Percentiles rank a stretch among this genome's conserved stretches.
Conservation (phyloP, 2,113 vertebrate genomes). For the Paralichthys olivaceus region DNA sequence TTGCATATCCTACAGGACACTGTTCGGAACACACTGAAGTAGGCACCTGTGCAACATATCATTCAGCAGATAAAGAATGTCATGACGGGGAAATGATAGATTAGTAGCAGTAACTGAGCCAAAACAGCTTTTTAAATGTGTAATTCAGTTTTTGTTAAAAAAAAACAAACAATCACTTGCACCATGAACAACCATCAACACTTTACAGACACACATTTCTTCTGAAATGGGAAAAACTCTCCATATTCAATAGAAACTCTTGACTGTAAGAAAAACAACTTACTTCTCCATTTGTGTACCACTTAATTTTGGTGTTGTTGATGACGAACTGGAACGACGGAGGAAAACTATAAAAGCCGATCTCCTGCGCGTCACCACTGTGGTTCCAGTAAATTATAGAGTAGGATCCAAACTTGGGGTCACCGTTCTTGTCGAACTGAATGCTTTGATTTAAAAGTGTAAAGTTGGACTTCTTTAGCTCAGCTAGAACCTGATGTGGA, state of each 20-base stretch:
- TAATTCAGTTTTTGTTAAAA: not conserved
- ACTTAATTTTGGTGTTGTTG: constrained; percentile 74
- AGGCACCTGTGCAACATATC: constrained; percentile 53
- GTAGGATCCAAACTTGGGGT: constrained; percentile 76
- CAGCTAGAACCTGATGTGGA: constrained; percentile 60
- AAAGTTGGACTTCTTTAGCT: constrained; percentile 84
- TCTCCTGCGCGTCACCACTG: constrained; percentile 57
- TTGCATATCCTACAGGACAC: constrained; percentile 48
- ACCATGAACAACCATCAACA: too few relatives aligned
- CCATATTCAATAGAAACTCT: not conserved
- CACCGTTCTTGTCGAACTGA: constrained; percentile 82
- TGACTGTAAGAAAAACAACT: constrained; percentile 2
- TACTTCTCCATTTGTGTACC: constrained; percentile 74
- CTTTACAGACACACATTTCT: too few relatives aligned
- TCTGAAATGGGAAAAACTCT: not conserved
- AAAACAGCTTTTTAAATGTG: not conserved
- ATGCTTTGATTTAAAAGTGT: constrained; percentile 77
- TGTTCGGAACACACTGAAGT: constrained; percentile 53
- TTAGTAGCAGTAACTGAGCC: not conserved
- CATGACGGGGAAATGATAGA: not conserved
- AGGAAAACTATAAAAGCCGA: constrained; percentile 78
- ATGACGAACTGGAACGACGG: constrained; percentile 71
- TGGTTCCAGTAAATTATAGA: constrained; percentile 85
- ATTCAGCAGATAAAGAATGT: not conserved
- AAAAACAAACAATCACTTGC: too few relatives aligned